Base-by-base conservation (phyloP, 1,140 invertebrate genomes). In the Drosophila pandora region DNA sequence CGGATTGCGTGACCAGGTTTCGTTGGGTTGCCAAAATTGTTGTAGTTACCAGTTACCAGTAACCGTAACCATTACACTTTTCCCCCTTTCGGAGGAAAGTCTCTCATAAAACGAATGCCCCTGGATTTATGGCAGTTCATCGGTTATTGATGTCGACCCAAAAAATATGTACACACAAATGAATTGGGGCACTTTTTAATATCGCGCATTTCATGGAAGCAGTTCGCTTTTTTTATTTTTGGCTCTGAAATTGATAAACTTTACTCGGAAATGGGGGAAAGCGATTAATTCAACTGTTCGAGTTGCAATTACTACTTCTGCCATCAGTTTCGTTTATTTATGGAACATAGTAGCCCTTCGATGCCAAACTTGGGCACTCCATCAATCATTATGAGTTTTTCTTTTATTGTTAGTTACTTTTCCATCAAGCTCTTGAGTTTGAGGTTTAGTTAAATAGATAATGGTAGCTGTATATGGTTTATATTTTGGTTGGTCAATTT, bases 121-220 rank as follows among this genome's bases (percentile, higher is more conserved):
- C 41, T 59, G 60, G 80, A 83, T 81, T 81, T 82, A 48, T 67
- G 37, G 34, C 69, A 64, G 59, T 53, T 78, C 76, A 83, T 83
- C 79, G 57, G 79, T 83, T 81, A 82, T 73, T 82, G 79, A 81
- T 81, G 69, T 69, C 47, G 17, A 49, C 12, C 6, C 49, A 49
- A 69, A 76, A 52, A 52, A 53, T 64, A 55, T 48, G 41, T 57
- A 28, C 64, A 30, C 63, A 49, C 28, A 68, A 68, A 69, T 69
- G 64, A 37, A 75, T 54, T 56, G 60, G 30, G 50, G 43, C 45
- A 60, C 43, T 63, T 73, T 79, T 59, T 74, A 75, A 65, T 67
- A 75, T 54, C 54, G 54, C 60, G 54, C 34, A 34, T 34, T 25
- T 32, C 43, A 37, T 28, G 62, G 37, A 17, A 32, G 25, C n/a